Evolutionary conservation across 2,888 invertebrate genomes (phyloP), one percentile per base, ranked within the genome.

Genomic region (Coenonympha glycerion): DNA sequence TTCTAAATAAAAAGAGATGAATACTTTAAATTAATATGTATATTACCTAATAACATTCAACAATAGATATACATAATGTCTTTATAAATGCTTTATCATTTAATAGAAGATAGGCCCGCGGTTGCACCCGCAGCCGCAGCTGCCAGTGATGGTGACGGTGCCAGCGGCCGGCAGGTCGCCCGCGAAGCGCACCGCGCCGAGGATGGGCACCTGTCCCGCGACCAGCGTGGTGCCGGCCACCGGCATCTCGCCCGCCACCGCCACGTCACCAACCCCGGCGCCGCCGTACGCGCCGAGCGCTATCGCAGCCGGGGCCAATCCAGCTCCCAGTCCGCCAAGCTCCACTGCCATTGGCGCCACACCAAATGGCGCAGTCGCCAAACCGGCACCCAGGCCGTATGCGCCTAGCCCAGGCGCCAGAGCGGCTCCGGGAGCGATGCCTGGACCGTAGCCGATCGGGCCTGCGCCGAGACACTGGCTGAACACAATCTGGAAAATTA

Each of bases 81-180:
- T n/a, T 1, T 24, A 24, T 8, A 24, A n/a, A n/a, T n/a, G n/a
- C 6, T n/a, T n/a, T 39, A 9, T 3, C 6, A 3, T 1, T 28
- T 36, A 46, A 6, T 46, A 46, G 6, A 19, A 28, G 3, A 28
- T 37, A 4, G 46, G 36, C 0, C 34, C 45, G 6, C 45, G 59
- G 6, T 50, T 54, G 49, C 69, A 65, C 1, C 68, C 66, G 49
- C 74, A 71, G 0, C 64, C 66, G 54, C 74, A 74, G 47, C 64
- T 61, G 2, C 74, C 75, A n/a, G 63, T 48, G 52, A 78, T 72
- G 36, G 68, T 62, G 42, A 76, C 74, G 4, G 63, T 49, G 26
- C 78, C 79, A 44, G 60, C 62, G 49, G 76, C 72, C 22, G 66
- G 65, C 9, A 76, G 64, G 18, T 53, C 52, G 15, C 76, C 77